phyloP scores from a whole-genome alignment of 2,888 invertebrate species.

The Sycophila texana region DNA sequence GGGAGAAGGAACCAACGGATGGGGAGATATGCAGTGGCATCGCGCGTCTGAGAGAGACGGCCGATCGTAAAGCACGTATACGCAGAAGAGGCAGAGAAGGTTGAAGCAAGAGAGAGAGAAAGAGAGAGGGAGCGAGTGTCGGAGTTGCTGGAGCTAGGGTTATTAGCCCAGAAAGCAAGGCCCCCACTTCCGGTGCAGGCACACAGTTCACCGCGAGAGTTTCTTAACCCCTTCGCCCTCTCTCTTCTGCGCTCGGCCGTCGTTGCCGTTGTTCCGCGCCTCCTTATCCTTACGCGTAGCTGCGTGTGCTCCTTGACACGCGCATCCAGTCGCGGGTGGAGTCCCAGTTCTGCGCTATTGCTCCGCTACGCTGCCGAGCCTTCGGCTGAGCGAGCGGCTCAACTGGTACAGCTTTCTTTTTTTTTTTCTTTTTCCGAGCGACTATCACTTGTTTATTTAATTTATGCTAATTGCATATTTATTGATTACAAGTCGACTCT shows the following conservation, averaged over 20 bases:
- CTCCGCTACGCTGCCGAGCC: background rate
- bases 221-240: conserved; percentile 73
- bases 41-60: conserved; percentile 16
- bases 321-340: conserved; percentile 24
- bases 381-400: too few species aligned
- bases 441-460: too few species aligned
- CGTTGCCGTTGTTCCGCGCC: conserved; percentile 6
- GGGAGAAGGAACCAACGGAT: conserved; percentile 15
- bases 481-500: too few species aligned
- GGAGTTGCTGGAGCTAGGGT: conserved; percentile 69
- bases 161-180: conserved; percentile 76
- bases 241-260: conserved; percentile 48
- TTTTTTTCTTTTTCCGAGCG: too few species aligned
- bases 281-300: background rate
- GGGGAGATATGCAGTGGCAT: conserved; percentile 17
- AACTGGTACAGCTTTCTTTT: too few species aligned
- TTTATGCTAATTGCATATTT: too few species aligned
- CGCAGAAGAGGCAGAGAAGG: conserved; percentile 24
- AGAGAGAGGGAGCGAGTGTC: conserved; percentile 21
- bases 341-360: background rate
- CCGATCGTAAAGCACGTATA: conserved; percentile 25
- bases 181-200: conserved; percentile 75
- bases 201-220: conserved; percentile 70
- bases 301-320: conserved; percentile 26
- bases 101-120: conserved; percentile 33